These are phyloP conservation scores for Boleophthalmus pectinirostris DNA, from an alignment of 2,113 vertebrate genomes.

Conservation along the genomic window DNA sequence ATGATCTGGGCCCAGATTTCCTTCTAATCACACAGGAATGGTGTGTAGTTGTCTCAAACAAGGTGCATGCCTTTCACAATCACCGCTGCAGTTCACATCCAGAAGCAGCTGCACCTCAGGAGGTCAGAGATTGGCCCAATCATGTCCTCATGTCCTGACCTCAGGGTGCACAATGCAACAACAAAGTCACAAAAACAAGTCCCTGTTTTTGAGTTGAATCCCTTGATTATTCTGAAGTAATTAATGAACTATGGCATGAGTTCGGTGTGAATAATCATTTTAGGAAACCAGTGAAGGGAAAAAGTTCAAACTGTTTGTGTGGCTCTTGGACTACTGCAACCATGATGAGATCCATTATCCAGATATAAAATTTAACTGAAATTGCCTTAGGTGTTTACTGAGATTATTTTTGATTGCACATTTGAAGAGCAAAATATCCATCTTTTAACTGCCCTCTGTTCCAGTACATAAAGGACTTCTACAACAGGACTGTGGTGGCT, in stretches of 20 bases:
- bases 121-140: background rate
- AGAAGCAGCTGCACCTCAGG: background rate
- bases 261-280: background rate
- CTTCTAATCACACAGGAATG: constrained; percentile 11
- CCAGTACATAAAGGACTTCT: constrained; percentile 90
- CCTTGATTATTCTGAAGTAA: background rate
- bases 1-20: constrained; percentile 12
- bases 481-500: constrained; percentile 79
- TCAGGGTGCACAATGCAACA: background rate
- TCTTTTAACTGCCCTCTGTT: background rate
- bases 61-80: constrained; percentile 7
- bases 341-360: background rate
- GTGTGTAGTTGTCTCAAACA: constrained; percentile 5
- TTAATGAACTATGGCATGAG: background rate
- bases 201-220: background rate
- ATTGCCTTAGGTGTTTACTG: background rate
- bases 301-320: background rate
- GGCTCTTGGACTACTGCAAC: background rate
- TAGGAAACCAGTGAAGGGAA: no score
- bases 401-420: background rate
- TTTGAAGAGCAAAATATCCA: background rate
- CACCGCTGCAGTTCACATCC: background rate
- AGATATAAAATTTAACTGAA: background rate
- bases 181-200: background rate
- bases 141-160: background rate